Base-by-base conservation (phyloP, 2,113 vertebrate genomes). In the Pseudorasbora parva region DNA sequence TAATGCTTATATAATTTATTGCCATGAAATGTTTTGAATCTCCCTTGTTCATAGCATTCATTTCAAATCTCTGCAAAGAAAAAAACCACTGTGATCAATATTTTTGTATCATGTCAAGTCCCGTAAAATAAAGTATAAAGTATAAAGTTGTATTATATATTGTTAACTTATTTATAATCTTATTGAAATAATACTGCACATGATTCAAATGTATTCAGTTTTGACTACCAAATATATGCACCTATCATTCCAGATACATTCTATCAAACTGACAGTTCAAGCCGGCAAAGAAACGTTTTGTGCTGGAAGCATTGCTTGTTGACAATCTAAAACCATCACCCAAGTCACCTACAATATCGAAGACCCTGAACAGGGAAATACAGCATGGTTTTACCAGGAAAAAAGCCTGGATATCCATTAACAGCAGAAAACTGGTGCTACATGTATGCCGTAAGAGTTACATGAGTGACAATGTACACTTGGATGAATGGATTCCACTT, bases 1-100 rank as follows among this genome's bases (percentile, higher is more conserved):
- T 95, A 96, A 95, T 96, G 95, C 96, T 94, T 97, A 96, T 97
- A 97, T 99, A 98, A 99, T 98, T 99, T 99, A 99, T 99, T 99
- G 94, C 94, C 95, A 96, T 95, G 95, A 97, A 97, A 96, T 95
- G 94, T 94, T 94, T 93, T 96, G 94, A 93, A 94, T 93, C 92
- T 91, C 96, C 93, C 92, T 91, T 96, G 94, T 96, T 94, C 94
- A 94, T 96, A 95, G 94, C 93, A 92, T 77, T 77, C 27, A 94
- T 96, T 96, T 94, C 94, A 94, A 82, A 94, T 94, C 94, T 95
- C 95, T 93, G 89, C 85, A 68, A 95, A 96, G 95, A 30, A 33
- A 78, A 95, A 97, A 94, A 93, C 96, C 96, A 97, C 96, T 95
- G 95, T 98, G 96, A 97, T 97, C 95, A 94, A 92, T 97, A 97